Base-by-base conservation (phyloP, 2,888 invertebrate species). In the Phoronis australis region DNA sequence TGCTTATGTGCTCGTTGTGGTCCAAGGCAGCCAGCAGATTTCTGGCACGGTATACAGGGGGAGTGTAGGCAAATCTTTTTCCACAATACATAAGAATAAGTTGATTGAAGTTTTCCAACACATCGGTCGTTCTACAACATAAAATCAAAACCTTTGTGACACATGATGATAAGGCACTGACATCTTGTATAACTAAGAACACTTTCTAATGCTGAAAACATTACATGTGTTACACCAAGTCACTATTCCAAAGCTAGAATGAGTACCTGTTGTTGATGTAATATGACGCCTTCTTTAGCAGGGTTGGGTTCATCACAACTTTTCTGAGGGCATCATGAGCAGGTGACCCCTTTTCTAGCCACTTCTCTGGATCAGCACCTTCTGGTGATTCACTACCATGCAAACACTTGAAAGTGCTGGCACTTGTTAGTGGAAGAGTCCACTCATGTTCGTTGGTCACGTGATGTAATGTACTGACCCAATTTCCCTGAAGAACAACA, bases 401-500 rank as follows among this genome's bases (percentile, higher is more conserved):
- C n/a, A n/a, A n/a, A n/a, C n/a, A n/a, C n/a, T n/a, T n/a, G n/a
- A n/a, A n/a, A n/a, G 20, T 22, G 6, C 40, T 25, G 2, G 12
- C 45, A 15, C 31, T 41, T 9, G 51, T 49, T 39, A 46, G 47
- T 1, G 31, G n/a, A 22, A 56, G 31, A 20, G 25, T 21, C 55
- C 52, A 56, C 25, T 47, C 42, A 26, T 53, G 55, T 31, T 48
- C 53, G 40, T 51, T 47, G 9, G 42, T 20, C 3, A 51, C 45
- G 42, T 56, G 56, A 21, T 56, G 56, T 2, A 53, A 24, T 4
- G 50, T 12, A 21, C 50, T 43, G 42, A 48, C 44, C 55, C 55
- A 52, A 2, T 47, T 47, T 23, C 45, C 52, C 55, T 55, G 20
- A 42, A 47, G 39, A 43, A 12, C n/a, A 4, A 50, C 21, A 43